Conservation (phyloP, 2,888 invertebrate species). For the Amiota minor region DNA sequence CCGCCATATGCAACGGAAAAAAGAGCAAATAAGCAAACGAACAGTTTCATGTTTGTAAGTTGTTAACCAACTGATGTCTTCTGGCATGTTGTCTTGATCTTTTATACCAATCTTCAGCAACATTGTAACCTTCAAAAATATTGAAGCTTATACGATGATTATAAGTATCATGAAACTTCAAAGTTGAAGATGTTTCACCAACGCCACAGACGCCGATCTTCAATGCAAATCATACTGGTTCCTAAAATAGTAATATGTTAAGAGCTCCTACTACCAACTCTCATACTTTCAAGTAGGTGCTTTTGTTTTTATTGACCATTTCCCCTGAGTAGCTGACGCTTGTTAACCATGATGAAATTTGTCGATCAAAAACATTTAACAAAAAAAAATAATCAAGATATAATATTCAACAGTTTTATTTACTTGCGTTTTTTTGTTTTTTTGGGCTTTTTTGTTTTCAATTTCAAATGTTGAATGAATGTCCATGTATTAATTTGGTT, state of each 20-base stretch:
- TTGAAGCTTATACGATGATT: not conserved
- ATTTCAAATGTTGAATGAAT: too few relatives aligned
- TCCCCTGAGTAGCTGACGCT: not conserved
- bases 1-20: constrained; percentile 54
- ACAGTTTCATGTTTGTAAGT: constrained; percentile 54
- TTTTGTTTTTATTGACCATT: too few relatives aligned
- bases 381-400: not conserved
- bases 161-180: too few relatives aligned
- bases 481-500: too few relatives aligned
- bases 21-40: constrained; percentile 55
- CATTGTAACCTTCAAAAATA: constrained; percentile 1
- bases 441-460: too few relatives aligned
- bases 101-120: constrained; percentile 8
- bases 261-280: too few relatives aligned
- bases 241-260: too few relatives aligned
- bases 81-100: not conserved
- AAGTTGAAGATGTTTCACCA: too few relatives aligned
- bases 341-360: constrained; percentile 6
- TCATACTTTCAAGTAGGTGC: too few relatives aligned
- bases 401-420: not conserved
- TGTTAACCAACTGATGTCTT: constrained; percentile 19
- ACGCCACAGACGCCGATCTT: too few relatives aligned
- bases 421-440: not conserved
- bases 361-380: not conserved
- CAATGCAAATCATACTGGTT: too few relatives aligned